A percentile compares a stretch with the other conserved stretches of the same genome.
These are phyloP conservation scores for Drosophila parvula DNA, from an alignment of 1,140 invertebrate species.

Conservation along the genomic window DNA sequence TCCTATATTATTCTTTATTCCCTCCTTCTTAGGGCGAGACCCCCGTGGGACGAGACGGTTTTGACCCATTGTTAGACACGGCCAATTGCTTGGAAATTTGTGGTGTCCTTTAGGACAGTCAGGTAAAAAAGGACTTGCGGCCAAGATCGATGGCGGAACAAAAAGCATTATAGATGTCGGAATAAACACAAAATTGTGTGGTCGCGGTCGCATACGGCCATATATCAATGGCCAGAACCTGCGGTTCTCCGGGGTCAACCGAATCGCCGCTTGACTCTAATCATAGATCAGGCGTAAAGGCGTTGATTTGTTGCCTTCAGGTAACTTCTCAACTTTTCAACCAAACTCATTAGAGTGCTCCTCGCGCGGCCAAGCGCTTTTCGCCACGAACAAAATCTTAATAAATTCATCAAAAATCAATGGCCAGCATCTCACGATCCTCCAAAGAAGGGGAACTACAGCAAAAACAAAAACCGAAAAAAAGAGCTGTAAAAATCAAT, in stretches of 20 bases:
- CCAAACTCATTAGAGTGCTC: constrained; percentile 70
- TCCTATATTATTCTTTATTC: constrained; percentile 17
- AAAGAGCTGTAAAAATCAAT: constrained; percentile 59
- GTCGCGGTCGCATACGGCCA: constrained; percentile 56
- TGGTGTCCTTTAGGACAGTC: constrained; percentile 50
- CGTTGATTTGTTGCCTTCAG: constrained; percentile 67
- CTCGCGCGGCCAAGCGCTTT: constrained; percentile 15
- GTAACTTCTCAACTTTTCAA: constrained; percentile 63
- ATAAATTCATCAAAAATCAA: constrained; percentile 81
- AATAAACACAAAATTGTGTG: constrained; percentile 64
- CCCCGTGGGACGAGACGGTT: constrained; percentile 25
- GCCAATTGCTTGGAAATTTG: constrained; percentile 77
- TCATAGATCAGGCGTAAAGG: constrained; percentile 78
- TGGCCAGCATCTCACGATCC: constrained; percentile 74
- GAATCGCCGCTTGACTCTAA: constrained; percentile 66
- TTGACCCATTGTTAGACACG: constrained; percentile 67
- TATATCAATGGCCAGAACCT: constrained; percentile 65
- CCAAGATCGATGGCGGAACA: constrained; percentile 39
- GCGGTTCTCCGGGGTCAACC: constrained; percentile 36
- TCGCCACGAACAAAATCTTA: constrained; percentile 68
- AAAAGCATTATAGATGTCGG: constrained; percentile 42
- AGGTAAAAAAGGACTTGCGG: constrained; percentile 27
- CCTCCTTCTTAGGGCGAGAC: constrained; percentile 30
- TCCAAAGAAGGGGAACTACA: constrained; percentile 27
- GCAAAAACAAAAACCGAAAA: neutral